phyloP scores from a whole-genome alignment of 2,113 vertebrate genomes.

The Oreochromis spilurus region DNA sequence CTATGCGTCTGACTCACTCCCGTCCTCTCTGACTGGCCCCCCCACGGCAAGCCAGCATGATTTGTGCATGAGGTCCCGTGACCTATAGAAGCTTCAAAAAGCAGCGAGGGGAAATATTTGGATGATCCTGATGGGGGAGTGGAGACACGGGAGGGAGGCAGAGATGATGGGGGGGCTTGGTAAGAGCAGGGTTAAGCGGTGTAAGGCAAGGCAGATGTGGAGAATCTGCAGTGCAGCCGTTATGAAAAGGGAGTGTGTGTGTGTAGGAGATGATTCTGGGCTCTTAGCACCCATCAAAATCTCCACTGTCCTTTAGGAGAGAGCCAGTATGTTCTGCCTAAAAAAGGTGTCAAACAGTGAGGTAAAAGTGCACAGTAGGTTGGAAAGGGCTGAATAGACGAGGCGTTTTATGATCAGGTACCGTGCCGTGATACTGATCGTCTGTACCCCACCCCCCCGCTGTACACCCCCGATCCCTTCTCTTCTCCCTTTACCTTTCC shows the following conservation, averaged over 20 bases:
- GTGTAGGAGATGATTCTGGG: conserved; percentile 6
- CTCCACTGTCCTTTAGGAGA: not conserved
- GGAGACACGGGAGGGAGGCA: conserved; percentile 68
- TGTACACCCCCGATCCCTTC: conserved; percentile 17
- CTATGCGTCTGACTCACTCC: conserved; percentile 69
- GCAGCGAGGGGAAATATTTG: conserved; percentile 84
- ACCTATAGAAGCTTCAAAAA: conserved; percentile 89
- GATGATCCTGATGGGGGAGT: conserved; percentile 74
- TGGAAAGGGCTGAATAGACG: not conserved
- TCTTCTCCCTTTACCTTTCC: conserved; percentile 42
- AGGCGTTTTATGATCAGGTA: conserved; percentile 47
- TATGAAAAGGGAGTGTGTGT: conserved; percentile 54
- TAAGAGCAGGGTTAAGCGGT: conserved; percentile 53
- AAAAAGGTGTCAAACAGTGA: not conserved
- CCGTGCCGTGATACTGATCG: conserved; percentile 42
- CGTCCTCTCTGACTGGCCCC: conserved; percentile 69
- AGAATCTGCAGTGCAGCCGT: conserved; percentile 71
- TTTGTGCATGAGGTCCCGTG: conserved; percentile 92
- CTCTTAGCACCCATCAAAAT: not conserved
- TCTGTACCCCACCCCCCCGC: conserved; percentile 3
- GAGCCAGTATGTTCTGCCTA: not conserved
- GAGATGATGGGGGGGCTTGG: conserved; percentile 52
- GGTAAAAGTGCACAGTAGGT: not conserved
- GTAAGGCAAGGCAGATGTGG: conserved; percentile 91
- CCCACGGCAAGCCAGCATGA: conserved; percentile 82